Evolutionary conservation across 2,888 invertebrate genomes (phyloP), one percentile per base, ranked within the genome.

Genomic region (Lomographa bimaculata): DNA sequence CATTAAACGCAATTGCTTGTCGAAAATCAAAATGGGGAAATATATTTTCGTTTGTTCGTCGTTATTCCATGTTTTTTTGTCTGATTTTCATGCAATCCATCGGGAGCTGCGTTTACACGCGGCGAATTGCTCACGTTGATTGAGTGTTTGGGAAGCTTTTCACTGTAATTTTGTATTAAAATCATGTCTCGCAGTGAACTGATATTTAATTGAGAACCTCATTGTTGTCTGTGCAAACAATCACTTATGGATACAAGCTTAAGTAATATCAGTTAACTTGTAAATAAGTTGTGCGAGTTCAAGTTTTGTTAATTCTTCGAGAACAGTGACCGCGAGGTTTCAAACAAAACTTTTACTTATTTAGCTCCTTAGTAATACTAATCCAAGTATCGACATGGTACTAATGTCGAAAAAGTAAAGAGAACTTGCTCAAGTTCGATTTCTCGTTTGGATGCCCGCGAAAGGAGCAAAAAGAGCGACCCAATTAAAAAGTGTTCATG

Each of bases 401-500:
- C 44, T n/a, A n/a, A n/a, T n/a, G 38, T 43, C 39, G 11, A 26
- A 51, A 47, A 26, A n/a, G 42, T 27, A 45, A 54, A 55, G 46
- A 50, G 68, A 72, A 72, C 70, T 72, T 62, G 57, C 64, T 73
- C 65, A 76, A 83, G 79, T 78, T 76, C 75, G 66, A 79, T 82
- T 80, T 74, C 70, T 69, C 81, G 71, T 79, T 76, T 71, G 72
- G 71, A 60, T 71, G 72, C 60, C 67, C 69, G 67, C 64, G 63
- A 79, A 80, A 79, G 71, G 68, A 81, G 64, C 75, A 83, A 79
- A 83, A 82, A 78, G 70, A 71, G 70, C 59, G 71, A 78, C 75
- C 82, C 87, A 87, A 87, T 87, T 89, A 86, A 87, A 86, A 86
- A 84, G 76, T 85, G 79, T 85, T 86, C 83, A 84, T 79, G 85